Base-by-base conservation (phyloP, 2,888 invertebrate genomes). In the Uloborus plumipes region DNA sequence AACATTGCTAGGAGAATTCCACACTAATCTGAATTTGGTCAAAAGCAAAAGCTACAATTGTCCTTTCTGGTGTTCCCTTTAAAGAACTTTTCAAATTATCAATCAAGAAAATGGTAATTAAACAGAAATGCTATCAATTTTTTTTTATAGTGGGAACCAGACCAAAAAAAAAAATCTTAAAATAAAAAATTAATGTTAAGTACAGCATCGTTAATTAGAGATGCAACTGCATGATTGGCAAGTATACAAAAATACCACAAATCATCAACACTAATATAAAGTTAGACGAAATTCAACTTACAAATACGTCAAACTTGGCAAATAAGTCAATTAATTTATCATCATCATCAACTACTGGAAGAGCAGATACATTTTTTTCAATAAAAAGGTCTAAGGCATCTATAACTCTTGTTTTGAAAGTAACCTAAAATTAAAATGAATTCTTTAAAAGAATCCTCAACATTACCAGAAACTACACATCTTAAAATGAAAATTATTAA, bases 261-360 rank as follows among this genome's bases (percentile, higher is more conserved):
- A 39, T 9, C 11, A 11, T 1, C 7, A 39, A 39, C 39, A 39
- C 39, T 11, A 39, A 39, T 9, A 39, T 39, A 39, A 9, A 7
- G 18, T 58, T 31, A 55, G 2, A 55, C n/a, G n/a, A n/a, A 74
- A 47, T 20, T 47, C 53, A 70, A 92, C 97, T 94, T 92, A 98
- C 98, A 91, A 99, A 98, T 88, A 98, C 98, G 91, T 99, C 99
- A 91, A 99, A 99, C 91, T 99, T 97, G 88, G 98, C 97, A 91
- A 98, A 99, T 88, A 99, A 98, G 90, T 98, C 98, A 87, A 97
- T 94, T 85, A 99, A 93, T 86, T 94, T 93, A 14, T 91, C 88
- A 49, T 85, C 65, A 89, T 98, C 97, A 70, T 81, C 74, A 26
- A 98, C 93, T 72, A 99, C 93, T 15, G 98, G 99, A 87, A 99